Evolutionary conservation across 2,113 vertebrate genomes (phyloP).

Genomic region (Colossoma macropomum): DNA sequence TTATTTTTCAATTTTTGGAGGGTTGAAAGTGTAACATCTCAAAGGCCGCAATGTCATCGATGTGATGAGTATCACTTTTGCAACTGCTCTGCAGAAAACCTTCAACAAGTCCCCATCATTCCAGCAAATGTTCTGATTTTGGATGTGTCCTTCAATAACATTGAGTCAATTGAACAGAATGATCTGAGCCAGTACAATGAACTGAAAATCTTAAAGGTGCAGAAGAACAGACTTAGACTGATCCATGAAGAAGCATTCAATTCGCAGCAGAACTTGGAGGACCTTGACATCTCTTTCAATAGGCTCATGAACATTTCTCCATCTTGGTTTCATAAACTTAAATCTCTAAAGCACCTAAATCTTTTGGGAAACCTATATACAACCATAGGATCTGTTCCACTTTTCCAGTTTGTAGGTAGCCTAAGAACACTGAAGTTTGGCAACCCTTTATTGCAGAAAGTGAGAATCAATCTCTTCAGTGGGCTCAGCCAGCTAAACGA

Average conservation of each 20-base stretch:
- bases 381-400: constrained; percentile 68
- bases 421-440: constrained; percentile 77
- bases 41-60: constrained; percentile 47
- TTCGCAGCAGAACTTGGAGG: constrained; percentile 71
- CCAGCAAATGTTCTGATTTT: constrained; percentile 64
- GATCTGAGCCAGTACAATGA: constrained; percentile 72
- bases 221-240: constrained; percentile 66
- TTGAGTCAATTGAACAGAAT: constrained; percentile 62
- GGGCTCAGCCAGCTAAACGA: constrained; percentile 71
- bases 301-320: constrained; percentile 69
- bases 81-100: constrained; percentile 68
- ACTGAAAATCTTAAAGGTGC: constrained; percentile 72
- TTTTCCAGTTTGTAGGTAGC: constrained; percentile 72
- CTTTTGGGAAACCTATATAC: constrained; percentile 79
- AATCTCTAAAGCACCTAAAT: constrained; percentile 74
- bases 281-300: constrained; percentile 83
- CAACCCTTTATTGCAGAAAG: constrained; percentile 55
- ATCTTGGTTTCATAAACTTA: constrained; percentile 79
- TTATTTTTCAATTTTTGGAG: not conserved
- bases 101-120: constrained; percentile 69
- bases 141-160: constrained; percentile 78
- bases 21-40: not conserved
- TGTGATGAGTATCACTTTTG: constrained; percentile 66
- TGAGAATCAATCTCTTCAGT: constrained; percentile 74
- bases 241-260: constrained; percentile 75